Percentiles rank a stretch among this genome's conserved stretches.
Evolutionary conservation across 30 jellyfish, hydroid and myxozoan species (phyloP).

Genomic region (Morbakka virulenta): DNA sequence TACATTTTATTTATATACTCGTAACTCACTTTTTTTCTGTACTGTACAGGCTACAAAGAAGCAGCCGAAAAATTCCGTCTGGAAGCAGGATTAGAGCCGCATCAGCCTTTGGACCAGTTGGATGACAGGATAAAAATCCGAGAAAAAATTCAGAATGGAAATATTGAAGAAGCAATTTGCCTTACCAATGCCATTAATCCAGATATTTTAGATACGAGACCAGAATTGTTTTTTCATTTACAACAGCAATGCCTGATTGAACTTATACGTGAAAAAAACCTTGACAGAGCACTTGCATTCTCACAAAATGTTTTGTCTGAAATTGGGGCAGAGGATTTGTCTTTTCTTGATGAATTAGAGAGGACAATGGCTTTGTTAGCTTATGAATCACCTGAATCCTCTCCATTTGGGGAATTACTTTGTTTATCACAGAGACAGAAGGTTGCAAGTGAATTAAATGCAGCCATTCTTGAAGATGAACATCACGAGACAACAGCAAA

Average conservation of each 20-base stretch:
- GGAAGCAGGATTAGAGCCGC: conserved; percentile 90
- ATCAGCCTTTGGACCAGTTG: conserved; percentile 66
- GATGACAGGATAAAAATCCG: conserved; percentile 83
- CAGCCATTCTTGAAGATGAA: conserved; percentile 87
- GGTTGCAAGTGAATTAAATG: conserved; percentile 95
- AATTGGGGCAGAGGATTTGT: conserved; percentile 67
- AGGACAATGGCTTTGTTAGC: conserved; percentile 94
- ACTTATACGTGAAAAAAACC: conserved; percentile 67
- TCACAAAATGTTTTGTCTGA: conserved; percentile 92
- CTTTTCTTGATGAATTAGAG: conserved; percentile 79
- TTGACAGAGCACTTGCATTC: conserved; percentile 82
- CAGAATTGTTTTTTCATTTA: conserved; percentile 76
- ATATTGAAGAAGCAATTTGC: conserved; percentile 76
- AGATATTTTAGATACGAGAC: conserved; percentile 80
- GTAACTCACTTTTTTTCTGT: too few species aligned
- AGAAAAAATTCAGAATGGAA: conserved; percentile 86
- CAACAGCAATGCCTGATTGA: conserved; percentile 96
- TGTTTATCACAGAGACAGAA: conserved; percentile 76
- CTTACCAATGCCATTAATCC: conserved; percentile 79
- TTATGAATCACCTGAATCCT: conserved; percentile 75
- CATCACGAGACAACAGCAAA: conserved; percentile 90
- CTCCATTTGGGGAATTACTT: conserved; percentile 90
- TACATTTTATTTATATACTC: too few species aligned
- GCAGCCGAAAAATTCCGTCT: conserved; percentile 94
- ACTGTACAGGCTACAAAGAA: conserved; percentile 95